Evolutionary conservation across 2,888 invertebrate species (phyloP), one percentile per base, ranked within the genome.

Genomic region (Amphipyra tragopoginis): DNA sequence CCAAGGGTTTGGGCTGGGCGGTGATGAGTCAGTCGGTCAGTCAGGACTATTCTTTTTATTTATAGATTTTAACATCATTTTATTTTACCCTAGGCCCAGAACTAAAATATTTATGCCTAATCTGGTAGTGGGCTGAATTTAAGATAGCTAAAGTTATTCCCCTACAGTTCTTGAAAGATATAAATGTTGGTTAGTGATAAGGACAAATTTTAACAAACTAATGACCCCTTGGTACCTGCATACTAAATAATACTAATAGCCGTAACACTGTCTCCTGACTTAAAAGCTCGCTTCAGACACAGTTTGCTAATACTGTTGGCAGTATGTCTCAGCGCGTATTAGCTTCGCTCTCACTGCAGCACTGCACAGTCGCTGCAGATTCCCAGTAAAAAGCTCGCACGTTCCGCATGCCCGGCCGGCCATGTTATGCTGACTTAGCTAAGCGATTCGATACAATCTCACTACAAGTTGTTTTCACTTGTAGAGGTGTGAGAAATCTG

Each of bases 381-480:
- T 73, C 39, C 38, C 40, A 47, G 70, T 48, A 74, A 71, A 68
- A 57, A 64, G 70, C 58, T 70, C 44, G 36, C 64, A 43, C 49
- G 49, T 59, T 71, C 69, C 74, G 75, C 75, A 55, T 68, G 63
- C 49, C 45, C 45, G 39, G 11, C 34, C 36, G 14, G 6, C 48
- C 34, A 43, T 52, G 69, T 44, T 47, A 38, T 43, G 58, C 64
- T 55, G 47, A 14, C 54, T 61, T 49, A 57, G 42, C 64, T 40
- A 38, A 69, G 29, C 57, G 54, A 72, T 59, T 64, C 54, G 75
- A 69, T 55, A 53, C 71, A 75, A 64, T 71, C 75, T 74, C 50
- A 36, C 70, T 34, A 43, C 9, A 39, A 54, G 15, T 47, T 44
- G 56, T 39, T 68, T 69, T 63, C 63, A 51, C 53, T 68, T 51